A percentile compares a stretch with the other conserved stretches of the same genome.
phyloP scores from a whole-genome alignment of 2,888 invertebrate genomes.

The Eugnorisma glareosa region DNA sequence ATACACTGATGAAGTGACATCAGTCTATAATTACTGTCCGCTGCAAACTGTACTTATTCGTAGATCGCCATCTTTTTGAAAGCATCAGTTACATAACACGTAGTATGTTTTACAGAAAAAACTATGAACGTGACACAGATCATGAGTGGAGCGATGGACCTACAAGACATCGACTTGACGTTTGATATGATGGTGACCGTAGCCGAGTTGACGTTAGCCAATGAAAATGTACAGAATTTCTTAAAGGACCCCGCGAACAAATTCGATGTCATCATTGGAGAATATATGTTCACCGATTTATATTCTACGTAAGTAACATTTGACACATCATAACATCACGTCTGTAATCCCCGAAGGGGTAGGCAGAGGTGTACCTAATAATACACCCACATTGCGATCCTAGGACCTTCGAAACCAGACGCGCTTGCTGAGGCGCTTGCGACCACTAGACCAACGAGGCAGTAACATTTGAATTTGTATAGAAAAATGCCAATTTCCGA shows the following conservation, averaged over 20 bases:
- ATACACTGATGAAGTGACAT: no score
- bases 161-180: conserved; percentile 37
- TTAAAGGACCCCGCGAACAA: conserved; percentile 70
- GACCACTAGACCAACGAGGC: no score
- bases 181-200: conserved; percentile 54
- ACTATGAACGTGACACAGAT: conserved; percentile 65
- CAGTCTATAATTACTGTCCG: not conserved
- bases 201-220: conserved; percentile 58
- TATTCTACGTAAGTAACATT: conserved; percentile 71
- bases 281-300: conserved; percentile 78
- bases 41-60: not conserved
- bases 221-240: conserved; percentile 69
- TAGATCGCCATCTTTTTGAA: not conserved
- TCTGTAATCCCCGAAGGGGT: no score
- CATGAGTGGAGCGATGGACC: conserved; percentile 63
- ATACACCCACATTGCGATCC: no score
- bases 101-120: conserved; percentile 46
- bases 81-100: not conserved
- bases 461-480: no score
- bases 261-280: conserved; percentile 78
- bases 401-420: no score
- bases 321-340: not conserved
- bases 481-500: not conserved
- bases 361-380: no score
- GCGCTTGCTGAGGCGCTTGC: no score